Base-by-base conservation (phyloP, 2,113 vertebrate genomes). In the Megaceryle torquata region DNA sequence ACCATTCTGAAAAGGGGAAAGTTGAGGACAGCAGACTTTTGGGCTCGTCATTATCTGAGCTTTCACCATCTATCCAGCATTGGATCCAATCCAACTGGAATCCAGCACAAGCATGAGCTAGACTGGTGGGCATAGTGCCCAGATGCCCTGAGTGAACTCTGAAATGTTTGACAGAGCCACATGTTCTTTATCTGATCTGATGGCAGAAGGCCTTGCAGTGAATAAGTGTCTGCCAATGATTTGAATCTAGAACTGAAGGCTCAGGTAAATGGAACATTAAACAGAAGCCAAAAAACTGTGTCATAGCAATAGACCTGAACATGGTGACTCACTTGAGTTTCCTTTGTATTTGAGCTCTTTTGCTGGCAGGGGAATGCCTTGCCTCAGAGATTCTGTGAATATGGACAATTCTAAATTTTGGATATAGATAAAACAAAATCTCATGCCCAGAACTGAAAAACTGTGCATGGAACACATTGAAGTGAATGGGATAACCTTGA, bases 21-120 rank as follows among this genome's bases (percentile, higher is more conserved):
- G 35, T 11, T 89, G 61, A 92, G 81, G 81, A 96, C 72, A 86
- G 31, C 51, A 82, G 92, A 82, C 79, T 88, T 93, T 46, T 68
- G 43, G 67, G 8, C 46, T 91, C 1, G 0, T 26, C 3, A 1
- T 68, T 87, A 11, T 91, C 60, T 87, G 51, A 60, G 48, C n/a
- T 96, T 77, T 86, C 31, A 46, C 28, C 43, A 94, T 33, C n/a
- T 51, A 91, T 6, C n/a, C 64, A 84, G 43, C 37, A 12, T 1
- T 91, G 87, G 64, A 78, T 70, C 37, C 15, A 56, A 11, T 71
- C 77, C 93, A 92, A 56, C 56, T 82, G 74, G 69, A 95, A 88
- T 56, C 25, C 46, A 63, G 28, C 29, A 71, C 17, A 79, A 82
- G 21, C 48, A 50, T 78, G 65, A 91, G 53, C 61, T 75, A 64